phyloP scores from a whole-genome alignment of 1,140 invertebrate species.

The Battus philenor region DNA sequence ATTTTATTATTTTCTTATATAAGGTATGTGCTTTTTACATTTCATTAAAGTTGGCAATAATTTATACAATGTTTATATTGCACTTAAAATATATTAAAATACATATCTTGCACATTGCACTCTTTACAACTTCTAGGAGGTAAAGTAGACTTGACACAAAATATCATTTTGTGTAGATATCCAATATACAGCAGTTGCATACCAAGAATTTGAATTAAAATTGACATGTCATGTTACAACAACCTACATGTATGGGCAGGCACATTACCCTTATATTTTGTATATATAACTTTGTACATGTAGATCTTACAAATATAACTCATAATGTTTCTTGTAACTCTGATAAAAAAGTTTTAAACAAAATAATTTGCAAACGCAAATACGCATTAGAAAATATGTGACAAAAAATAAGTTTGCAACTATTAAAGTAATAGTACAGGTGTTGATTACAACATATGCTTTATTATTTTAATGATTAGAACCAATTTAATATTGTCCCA shows the following conservation, averaged over 20 bases:
- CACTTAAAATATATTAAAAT: conserved; percentile 19
- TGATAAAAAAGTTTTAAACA: too few relatives aligned
- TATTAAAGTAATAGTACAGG: too few relatives aligned
- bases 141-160: conserved; percentile 1
- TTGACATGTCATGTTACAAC: conserved; percentile 9
- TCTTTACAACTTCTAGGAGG: neutral
- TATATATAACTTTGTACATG: too few relatives aligned
- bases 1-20: conserved; percentile 15
- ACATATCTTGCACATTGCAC: neutral
- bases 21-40: conserved; percentile 10
- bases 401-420: too few relatives aligned
- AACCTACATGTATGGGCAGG: conserved; percentile 6
- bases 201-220: conserved; percentile 12
- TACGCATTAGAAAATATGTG: too few relatives aligned
- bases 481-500: conserved; percentile 49
- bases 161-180: conserved; percentile 4
- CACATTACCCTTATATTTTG: too few relatives aligned
- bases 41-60: conserved; percentile 4
- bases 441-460: too few relatives aligned
- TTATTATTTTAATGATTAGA: conserved; percentile 16
- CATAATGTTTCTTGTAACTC: too few relatives aligned
- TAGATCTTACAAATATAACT: too few relatives aligned
- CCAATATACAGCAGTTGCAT: conserved; percentile 2
- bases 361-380: too few relatives aligned
- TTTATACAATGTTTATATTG: conserved; percentile 16